phyloP scores from a whole-genome alignment of 2,888 invertebrate genomes.

The Euplexia lucipara region DNA sequence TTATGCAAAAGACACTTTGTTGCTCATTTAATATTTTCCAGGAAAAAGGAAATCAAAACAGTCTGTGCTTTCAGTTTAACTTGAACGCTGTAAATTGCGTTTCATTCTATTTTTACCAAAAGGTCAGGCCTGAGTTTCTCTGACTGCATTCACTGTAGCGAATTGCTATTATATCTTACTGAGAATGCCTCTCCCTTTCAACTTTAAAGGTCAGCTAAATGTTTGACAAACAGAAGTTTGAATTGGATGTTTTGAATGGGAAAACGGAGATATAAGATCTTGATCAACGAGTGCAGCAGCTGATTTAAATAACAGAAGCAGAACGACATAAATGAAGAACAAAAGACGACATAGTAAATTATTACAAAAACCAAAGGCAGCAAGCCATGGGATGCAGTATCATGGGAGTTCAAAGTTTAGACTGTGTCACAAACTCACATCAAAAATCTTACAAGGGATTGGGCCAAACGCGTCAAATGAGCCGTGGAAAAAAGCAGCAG shows the following conservation, averaged over 20 bases:
- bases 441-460: too few species aligned
- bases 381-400: too few species aligned
- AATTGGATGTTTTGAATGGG: background rate
- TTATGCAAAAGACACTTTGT: background rate
- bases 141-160: slow-evolving; percentile 7
- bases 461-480: too few species aligned
- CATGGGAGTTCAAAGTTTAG: too few species aligned
- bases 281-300: too few species aligned
- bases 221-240: background rate
- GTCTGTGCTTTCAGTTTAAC: slow-evolving; percentile 7
- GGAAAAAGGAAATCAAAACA: background rate
- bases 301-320: too few species aligned
- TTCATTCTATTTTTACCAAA: slow-evolving; percentile 36
- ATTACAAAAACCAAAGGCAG: too few species aligned
- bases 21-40: background rate
- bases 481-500: too few species aligned
- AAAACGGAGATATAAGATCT: too few species aligned
- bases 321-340: too few species aligned
- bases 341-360: too few species aligned
- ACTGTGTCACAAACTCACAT: too few species aligned
- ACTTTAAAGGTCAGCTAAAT: slow-evolving; percentile 32
- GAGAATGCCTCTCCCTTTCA: slow-evolving; percentile 1
- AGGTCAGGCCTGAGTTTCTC: slow-evolving; percentile 39
- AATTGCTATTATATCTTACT: slow-evolving; percentile 23
- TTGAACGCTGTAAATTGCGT: slow-evolving; percentile 32